Percentiles rank a stretch among this genome's conserved stretches.
Conservation (phyloP, 2,888 invertebrate genomes). For the Lasius fuliginosus region DNA sequence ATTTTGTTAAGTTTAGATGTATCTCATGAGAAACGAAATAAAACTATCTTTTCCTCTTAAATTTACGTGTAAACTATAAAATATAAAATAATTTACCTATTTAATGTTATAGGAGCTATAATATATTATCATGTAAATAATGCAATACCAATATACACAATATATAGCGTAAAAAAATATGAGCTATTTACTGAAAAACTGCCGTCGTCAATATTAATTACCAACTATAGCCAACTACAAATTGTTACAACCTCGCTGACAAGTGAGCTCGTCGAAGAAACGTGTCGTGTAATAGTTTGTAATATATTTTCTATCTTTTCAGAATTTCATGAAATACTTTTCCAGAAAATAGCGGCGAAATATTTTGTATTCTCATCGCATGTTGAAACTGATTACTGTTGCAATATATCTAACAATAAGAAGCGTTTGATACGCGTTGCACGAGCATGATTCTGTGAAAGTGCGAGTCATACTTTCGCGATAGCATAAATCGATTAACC, state of each 20-base stretch:
- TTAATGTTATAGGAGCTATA: not conserved
- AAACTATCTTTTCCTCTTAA: not conserved
- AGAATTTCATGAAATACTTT: slow-evolving; percentile 67
- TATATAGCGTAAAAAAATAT: not conserved
- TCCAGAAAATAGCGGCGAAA: slow-evolving; percentile 43
- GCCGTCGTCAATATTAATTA: slow-evolving; percentile 33
- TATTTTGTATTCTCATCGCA: slow-evolving; percentile 57
- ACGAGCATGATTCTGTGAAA: slow-evolving; percentile 47
- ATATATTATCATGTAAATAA: not conserved
- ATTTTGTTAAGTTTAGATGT: not conserved
- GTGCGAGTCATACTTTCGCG: slow-evolving; percentile 30
- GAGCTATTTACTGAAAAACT: slow-evolving; percentile 30
- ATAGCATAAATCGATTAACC: slow-evolving; percentile 37
- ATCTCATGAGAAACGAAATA: not conserved
- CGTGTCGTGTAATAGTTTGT: slow-evolving; percentile 17
- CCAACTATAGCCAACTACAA: slow-evolving; percentile 34
- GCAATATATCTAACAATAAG: slow-evolving; percentile 53
- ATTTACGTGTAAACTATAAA: not conserved
- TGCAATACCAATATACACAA: not conserved
- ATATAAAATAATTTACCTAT: not conserved
- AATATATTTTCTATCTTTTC: slow-evolving; percentile 46
- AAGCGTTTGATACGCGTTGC: slow-evolving; percentile 54
- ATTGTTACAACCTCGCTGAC: slow-evolving; percentile 46
- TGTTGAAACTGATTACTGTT: slow-evolving; percentile 36
- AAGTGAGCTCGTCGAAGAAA: slow-evolving; percentile 36